Evolutionary conservation across 2,113 vertebrate genomes (phyloP), one percentile per base, ranked within the genome.

Genomic region (Phylloscopus trochilus): DNA sequence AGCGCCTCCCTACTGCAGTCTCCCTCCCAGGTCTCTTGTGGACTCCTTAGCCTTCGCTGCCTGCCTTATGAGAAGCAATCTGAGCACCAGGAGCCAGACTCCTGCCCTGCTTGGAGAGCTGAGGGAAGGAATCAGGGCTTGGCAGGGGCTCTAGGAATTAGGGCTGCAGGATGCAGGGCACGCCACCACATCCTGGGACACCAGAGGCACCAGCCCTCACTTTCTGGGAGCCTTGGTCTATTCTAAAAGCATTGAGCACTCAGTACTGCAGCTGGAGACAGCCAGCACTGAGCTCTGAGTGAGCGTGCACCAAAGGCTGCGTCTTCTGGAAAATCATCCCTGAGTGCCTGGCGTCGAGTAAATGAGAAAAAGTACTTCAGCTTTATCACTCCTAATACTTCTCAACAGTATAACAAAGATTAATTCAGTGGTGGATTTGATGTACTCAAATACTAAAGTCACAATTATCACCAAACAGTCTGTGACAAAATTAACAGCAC

Each of bases 101-200:
- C 24, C 58, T 31, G 62, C 37, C 53, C 43, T 0, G 0, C n/a
- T 28, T 31, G 5, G 51, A 33, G 22, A 62, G 15, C 30, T 53
- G 5, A 15, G 31, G 30, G 66, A 33, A 70, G 41, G 60, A 41
- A 52, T 2, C 0, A 0, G 27, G 53, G 13, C 49, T 47, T 4
- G 3, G 3, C 31, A 24, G 31, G 33, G 20, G 21, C 59, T 44
- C 26, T 8, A 69, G n/a, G 46, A 78, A 56, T 21, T 26, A 52
- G 41, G 49, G 30, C 26, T 72, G 69, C 1, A 0, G 78, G 53
- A 33, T 26, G 15, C 1, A 4, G 74, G 52, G 39, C 44, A 39
- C 0, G 0, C 3, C 0, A 3, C 33, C 20, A 44, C 26, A n/a
- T 58, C 41, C 51, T 23, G 17, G 56, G 23, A 87, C 12, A 7